phyloP scores from a whole-genome alignment of 92 coral and sea anemone genomes.

The Siderastrea siderea region DNA sequence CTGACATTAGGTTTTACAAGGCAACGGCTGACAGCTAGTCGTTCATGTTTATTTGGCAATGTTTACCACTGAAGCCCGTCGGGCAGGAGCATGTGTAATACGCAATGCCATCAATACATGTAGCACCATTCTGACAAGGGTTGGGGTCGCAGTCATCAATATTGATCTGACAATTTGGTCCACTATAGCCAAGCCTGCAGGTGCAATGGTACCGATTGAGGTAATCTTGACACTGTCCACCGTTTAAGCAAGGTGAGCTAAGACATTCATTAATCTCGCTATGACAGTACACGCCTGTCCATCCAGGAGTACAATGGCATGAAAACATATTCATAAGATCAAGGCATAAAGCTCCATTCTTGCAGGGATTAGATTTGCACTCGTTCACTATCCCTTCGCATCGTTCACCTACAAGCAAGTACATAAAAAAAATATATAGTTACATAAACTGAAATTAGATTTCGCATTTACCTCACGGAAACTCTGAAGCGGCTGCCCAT shows the following conservation, averaged over 20 bases:
- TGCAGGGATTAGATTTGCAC: constrained; percentile 39
- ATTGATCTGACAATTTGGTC: constrained; percentile 75
- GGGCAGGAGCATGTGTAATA: constrained; percentile 73
- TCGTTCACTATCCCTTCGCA: background rate
- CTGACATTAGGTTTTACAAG: constrained; percentile 56
- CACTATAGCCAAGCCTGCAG: constrained; percentile 73
- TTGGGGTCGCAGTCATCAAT: constrained; percentile 75
- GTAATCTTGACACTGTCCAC: constrained; percentile 81
- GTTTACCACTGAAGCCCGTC: constrained; percentile 69
- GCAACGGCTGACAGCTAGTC: constrained; percentile 62
- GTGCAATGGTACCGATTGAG: constrained; percentile 67
- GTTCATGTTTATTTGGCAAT: constrained; percentile 67
- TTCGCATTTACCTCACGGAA: too few species aligned
- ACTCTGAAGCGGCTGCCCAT: too few species aligned
- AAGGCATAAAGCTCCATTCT: background rate
- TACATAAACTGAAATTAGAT: background rate
- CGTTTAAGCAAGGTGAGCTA: constrained; percentile 69
- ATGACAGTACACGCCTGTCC: constrained; percentile 24
- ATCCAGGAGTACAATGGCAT: constrained; percentile 7
- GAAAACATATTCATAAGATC: background rate
- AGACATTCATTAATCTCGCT: constrained; percentile 33
- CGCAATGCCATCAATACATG: constrained; percentile 73
- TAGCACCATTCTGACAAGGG: constrained; percentile 80
- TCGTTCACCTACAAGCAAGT: constrained; percentile 25
- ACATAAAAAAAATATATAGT: background rate